Evolutionary conservation across 2,888 invertebrate genomes (phyloP).

Genomic region (Rhimphoctona megacephalus): DNA sequence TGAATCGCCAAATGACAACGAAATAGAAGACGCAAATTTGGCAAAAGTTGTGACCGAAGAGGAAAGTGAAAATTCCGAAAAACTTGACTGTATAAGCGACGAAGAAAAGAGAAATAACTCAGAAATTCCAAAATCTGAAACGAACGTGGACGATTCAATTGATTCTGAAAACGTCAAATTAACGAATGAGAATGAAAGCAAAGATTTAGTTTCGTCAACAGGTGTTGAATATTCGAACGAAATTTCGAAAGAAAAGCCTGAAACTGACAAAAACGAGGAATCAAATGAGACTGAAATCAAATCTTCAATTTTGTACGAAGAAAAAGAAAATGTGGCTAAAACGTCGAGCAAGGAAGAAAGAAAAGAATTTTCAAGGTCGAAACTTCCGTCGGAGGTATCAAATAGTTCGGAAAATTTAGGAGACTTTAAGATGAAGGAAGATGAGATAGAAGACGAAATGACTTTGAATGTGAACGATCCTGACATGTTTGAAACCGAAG

Average conservation of each 20-base stretch:
- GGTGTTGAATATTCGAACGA: not conserved
- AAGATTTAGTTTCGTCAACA: not conserved
- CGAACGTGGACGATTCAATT: not conserved
- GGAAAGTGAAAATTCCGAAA: not conserved
- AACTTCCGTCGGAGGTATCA: slow-evolving; percentile 4
- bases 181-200: slow-evolving; percentile 13
- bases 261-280: not conserved
- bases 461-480: slow-evolving; percentile 31
- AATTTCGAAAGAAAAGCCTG: not conserved
- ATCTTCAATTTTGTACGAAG: not conserved
- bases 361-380: slow-evolving; percentile 14
- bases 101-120: not conserved
- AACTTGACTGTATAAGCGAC: not conserved
- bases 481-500: slow-evolving; percentile 15
- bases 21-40: not conserved
- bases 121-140: not conserved
- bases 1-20: not conserved
- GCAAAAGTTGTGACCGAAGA: not conserved
- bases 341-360: not conserved
- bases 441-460: slow-evolving; percentile 48
- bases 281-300: slow-evolving; percentile 6
- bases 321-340: not conserved
- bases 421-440: slow-evolving; percentile 46
- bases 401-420: not conserved
- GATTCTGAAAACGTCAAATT: not conserved